Conservation (phyloP, 2,888 invertebrate genomes). For the Nephrotoma appendiculata region DNA sequence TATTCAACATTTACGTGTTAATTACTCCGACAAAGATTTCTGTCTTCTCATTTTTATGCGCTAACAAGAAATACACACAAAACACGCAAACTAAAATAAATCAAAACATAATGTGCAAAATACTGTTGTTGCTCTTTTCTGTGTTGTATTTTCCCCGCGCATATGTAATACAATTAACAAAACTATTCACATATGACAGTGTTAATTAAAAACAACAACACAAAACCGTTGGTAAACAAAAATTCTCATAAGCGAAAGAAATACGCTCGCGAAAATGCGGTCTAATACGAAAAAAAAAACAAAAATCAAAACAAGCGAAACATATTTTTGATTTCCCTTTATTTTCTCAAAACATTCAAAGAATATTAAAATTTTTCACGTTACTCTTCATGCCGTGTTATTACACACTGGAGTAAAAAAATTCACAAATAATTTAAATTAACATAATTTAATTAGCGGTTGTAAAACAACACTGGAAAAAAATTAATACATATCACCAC, state of each 20-base stretch:
- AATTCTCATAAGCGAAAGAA: background rate
- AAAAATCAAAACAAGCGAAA: background rate
- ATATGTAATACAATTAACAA: background rate
- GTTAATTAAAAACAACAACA: background rate
- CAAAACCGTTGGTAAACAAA: background rate
- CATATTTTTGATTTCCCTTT: background rate
- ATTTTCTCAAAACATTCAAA: background rate
- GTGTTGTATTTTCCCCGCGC: background rate
- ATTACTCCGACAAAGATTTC: background rate
- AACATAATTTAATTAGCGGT: background rate
- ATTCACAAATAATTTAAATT: background rate
- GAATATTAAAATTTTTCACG: background rate
- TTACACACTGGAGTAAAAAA: background rate
- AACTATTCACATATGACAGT: background rate
- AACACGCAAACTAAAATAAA: background rate
- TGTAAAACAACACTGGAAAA: background rate
- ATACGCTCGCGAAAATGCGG: background rate
- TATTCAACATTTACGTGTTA: background rate
- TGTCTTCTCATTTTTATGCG: background rate
- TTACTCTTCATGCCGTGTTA: background rate
- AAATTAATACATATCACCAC: background rate
- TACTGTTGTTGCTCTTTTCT: background rate
- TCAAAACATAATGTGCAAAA: background rate
- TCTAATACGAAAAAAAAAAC: background rate
- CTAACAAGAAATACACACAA: background rate